Percentiles rank a stretch among this genome's conserved stretches.
Evolutionary conservation across 2,888 invertebrate genomes (phyloP).

Genomic region (Acleris literana): DNA sequence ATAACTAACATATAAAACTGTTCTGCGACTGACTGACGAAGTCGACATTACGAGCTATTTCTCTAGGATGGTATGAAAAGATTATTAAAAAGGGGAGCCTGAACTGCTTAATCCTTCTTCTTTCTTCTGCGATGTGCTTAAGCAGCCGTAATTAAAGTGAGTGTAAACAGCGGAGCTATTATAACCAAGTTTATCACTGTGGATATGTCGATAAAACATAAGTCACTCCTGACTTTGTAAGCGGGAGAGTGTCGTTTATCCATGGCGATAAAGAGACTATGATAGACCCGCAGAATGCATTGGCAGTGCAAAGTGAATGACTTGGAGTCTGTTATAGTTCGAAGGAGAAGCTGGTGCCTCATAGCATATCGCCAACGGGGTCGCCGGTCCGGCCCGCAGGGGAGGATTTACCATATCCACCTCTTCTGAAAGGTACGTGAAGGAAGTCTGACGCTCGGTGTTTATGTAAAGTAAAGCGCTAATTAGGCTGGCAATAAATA

Average conservation of each 20-base stretch:
- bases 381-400: conserved; percentile 61
- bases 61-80: no score
- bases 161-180: neutral
- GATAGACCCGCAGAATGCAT: no score
- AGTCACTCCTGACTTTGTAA: no score
- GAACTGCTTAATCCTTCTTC: neutral
- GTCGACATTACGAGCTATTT: no score
- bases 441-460: no score
- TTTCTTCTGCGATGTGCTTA: neutral
- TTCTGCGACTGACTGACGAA: no score
- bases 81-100: neutral
- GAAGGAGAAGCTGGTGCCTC: conserved; percentile 74
- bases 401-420: conserved; percentile 80
- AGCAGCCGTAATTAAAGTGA: neutral
- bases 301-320: conserved; percentile 2
- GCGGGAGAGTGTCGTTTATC: no score
- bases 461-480: no score
- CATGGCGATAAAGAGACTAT: no score
- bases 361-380: conserved; percentile 79
- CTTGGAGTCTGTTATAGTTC: conserved; percentile 57
- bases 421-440: conserved; percentile 75
- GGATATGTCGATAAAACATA: no score
- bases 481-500: no score
- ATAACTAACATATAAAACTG: no score
- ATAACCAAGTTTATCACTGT: neutral